Evolutionary conservation across 2,797 vertebrate species (phyloP).

Genomic region (Coregonus suidteri): DNA sequence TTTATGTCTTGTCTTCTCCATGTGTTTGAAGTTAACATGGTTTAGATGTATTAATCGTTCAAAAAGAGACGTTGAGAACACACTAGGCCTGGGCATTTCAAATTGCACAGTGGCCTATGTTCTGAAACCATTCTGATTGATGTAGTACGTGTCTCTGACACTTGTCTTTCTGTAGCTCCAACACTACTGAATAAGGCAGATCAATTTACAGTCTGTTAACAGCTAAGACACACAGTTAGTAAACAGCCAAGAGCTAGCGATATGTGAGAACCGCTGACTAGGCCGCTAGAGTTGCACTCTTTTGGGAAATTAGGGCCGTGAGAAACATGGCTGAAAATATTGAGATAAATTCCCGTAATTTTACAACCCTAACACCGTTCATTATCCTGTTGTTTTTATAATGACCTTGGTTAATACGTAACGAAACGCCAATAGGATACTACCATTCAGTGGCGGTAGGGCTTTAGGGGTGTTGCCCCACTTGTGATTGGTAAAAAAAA

Average conservation of each 20-base stretch:
- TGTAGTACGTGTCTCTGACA: background rate
- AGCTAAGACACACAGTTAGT: no score
- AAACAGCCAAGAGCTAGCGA: no score
- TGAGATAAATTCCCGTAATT: background rate
- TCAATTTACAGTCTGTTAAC: no score
- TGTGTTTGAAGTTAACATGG: conserved; percentile 6
- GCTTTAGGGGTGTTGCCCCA: no score
- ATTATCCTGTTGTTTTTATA: background rate
- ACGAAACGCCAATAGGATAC: no score
- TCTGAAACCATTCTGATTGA: background rate
- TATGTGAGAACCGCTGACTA: no score
- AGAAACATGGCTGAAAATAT: no score
- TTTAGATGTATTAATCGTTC: conserved; percentile 26
- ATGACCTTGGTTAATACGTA: no score
- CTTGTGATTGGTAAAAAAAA: no score
- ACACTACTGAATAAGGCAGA: no score
- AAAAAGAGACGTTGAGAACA: background rate
- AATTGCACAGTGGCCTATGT: background rate
- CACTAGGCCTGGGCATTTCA: background rate
- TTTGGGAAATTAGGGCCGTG: background rate
- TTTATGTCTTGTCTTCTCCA: conserved; percentile 18
- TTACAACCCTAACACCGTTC: background rate
- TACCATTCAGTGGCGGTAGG: no score
- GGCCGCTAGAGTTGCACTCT: background rate
- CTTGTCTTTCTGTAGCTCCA: background rate